Evolutionary conservation across 2,113 vertebrate species (phyloP).

Genomic region (Cyphomyrus plagiostoma): DNA sequence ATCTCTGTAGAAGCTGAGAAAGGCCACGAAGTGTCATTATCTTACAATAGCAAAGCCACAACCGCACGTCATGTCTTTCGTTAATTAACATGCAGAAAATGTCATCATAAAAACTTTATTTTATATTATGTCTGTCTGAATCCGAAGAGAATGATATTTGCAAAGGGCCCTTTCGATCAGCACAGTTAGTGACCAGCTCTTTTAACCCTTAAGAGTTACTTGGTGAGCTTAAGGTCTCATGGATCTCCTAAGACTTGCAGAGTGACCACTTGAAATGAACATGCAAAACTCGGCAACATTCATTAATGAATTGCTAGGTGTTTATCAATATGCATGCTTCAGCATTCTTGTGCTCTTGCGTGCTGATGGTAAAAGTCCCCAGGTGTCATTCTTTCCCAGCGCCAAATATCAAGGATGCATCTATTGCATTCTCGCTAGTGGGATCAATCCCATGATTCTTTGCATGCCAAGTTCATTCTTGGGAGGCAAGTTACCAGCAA

Average conservation of each 20-base stretch:
- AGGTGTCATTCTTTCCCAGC: too few relatives aligned
- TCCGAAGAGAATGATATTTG: background rate
- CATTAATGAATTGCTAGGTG: background rate
- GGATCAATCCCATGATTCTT: too few relatives aligned
- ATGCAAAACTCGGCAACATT: background rate
- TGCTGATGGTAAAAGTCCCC: too few relatives aligned
- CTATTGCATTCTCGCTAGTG: too few relatives aligned
- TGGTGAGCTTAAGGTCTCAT: background rate
- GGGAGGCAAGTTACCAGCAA: background rate
- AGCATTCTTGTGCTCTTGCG: too few relatives aligned
- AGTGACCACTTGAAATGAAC: background rate
- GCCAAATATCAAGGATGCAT: too few relatives aligned
- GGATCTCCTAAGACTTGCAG: background rate
- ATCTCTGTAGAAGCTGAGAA: background rate
- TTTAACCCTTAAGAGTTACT: background rate
- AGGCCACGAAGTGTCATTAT: background rate
- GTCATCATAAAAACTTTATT: background rate
- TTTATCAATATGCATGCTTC: background rate
- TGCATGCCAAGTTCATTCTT: too few relatives aligned
- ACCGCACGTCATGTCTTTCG: too few relatives aligned
- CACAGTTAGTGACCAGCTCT: background rate
- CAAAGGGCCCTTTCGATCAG: background rate
- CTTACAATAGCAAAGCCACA: background rate
- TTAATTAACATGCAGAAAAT: too few relatives aligned
- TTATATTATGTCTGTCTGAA: background rate